Evolutionary conservation across 2,113 vertebrate genomes (phyloP).

Genomic region (Uria lomvia): DNA sequence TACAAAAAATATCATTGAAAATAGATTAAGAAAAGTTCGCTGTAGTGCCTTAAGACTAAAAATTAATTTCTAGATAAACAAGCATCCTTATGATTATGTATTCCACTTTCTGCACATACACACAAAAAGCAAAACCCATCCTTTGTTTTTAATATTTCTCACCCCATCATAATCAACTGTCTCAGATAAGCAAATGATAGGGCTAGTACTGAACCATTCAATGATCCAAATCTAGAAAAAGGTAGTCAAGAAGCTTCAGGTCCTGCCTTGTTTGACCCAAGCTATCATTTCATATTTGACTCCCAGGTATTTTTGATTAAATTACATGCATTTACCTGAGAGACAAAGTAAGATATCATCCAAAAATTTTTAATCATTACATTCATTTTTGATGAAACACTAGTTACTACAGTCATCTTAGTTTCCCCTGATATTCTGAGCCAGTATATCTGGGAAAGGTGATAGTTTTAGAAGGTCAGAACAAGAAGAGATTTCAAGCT

Average conservation of each 20-base stretch:
- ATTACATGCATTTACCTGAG: neutral
- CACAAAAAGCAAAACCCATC: neutral
- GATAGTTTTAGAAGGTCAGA: neutral
- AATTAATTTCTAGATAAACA: neutral
- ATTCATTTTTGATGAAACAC: neutral
- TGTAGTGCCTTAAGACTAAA: neutral
- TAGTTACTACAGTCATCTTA: neutral
- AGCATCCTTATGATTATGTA: neutral
- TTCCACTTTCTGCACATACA: neutral
- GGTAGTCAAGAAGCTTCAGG: neutral
- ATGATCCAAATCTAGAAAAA: neutral
- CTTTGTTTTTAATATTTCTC: neutral
- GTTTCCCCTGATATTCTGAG: neutral
- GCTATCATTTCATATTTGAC: neutral
- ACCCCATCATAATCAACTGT: neutral
- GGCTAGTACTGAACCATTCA: neutral
- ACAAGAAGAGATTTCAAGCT: neutral
- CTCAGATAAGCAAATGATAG: neutral
- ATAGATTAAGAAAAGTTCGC: neutral
- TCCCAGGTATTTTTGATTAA: neutral
- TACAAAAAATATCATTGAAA: neutral
- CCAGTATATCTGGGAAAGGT: neutral
- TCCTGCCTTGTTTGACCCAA: neutral
- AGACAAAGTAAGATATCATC: neutral
- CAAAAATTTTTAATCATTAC: neutral